Evolutionary conservation across 2,797 vertebrate genomes (phyloP), one percentile per base, ranked within the genome.

Genomic region (Eleutherodactylus coqui): DNA sequence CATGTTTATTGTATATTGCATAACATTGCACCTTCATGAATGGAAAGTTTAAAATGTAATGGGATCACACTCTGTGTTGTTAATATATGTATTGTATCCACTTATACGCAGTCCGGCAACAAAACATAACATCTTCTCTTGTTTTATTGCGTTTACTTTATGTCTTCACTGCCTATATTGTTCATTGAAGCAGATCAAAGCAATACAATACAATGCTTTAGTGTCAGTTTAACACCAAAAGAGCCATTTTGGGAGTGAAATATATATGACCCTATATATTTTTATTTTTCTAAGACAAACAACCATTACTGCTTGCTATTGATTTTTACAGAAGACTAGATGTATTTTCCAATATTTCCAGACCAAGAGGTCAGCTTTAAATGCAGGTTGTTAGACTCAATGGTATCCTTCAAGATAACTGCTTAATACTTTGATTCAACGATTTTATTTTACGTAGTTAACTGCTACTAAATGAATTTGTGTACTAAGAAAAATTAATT

Each of bases 171-270:
- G 80, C 73, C 73, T 78, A 79, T 79, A 87, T 75, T 84, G 82
- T 53, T 79, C 64, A 84, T 27, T 80, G 82, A 75, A 79, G 86
- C 79, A 69, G 79, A 82, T 51, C 79, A 86, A 77, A 77, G 79
- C 62, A 87, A 84, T 84, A 84, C 47, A 84, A 79, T 84, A 84
- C 75, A 87, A 75, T 43, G 82, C 83, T 87, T 87, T 84, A 87
- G 82, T 87, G 86, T 87, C 86, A 43, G 82, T 84, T 84, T 87
- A 87, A 87, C 82, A 87, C 76, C 55, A 84, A 84, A 84, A 87
- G 45, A 77, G 82, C 70, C 82, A 79, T 32, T 79, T 70, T 29
- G 76, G 86, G 86, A 84, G 45, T 41, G 64, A 75, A 84, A 79
- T 87, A 84, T 83, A 87, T 87, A 87, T 84, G 73, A 84, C 82